Base-by-base conservation (phyloP, 2,888 invertebrate species). In the Drosophila fungiperda region DNA sequence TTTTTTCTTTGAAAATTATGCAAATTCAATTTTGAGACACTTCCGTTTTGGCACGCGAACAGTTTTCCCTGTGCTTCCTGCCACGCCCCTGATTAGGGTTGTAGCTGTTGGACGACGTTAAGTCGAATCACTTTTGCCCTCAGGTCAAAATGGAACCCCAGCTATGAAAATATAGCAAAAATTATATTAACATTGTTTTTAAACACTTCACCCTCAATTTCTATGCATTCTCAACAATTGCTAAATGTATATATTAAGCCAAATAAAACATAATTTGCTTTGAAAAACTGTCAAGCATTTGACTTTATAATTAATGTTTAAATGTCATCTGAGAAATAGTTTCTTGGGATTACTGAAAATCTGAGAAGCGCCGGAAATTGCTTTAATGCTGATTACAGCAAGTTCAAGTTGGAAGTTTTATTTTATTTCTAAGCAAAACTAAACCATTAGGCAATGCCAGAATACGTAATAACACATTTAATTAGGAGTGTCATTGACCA, bases 121-220 rank as follows among this genome's bases (percentile, higher is more conserved):
- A 53, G 40, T 35, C 60, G 42, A 70, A 23, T 48, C 55, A 58
- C 12, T 20, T 42, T 17, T 2, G 33, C 55, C 57, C 62, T 38
- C 29, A 52, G 59, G 69, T 52, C 73, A 67, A 78, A 68, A 71
- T 20, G 8, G 40, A 50, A 5, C 55, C 26, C 38, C 12, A 38
- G n/a, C 55, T 11, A 23, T 3, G n/a, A 38, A 38, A 38, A 42
- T 57, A 29, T 8, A 15, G 20, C 53, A 50, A 76, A 76, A 89
- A 86, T 86, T 84, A 85, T 87, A 76, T 76, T 79, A 74, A 76
- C 73, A 84, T 88, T 86, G 82, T 86, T 50, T 38, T 38, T 15
- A 3, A 49, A 36, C 45, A 49, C 33, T 59, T 33, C 26, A 26
- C 59, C 49, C 50, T 38, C 50, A 17, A 8, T 8, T 3, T 23